Base-by-base conservation (phyloP, 2,113 vertebrate genomes). In the Nothobranchius kuhntae region DNA sequence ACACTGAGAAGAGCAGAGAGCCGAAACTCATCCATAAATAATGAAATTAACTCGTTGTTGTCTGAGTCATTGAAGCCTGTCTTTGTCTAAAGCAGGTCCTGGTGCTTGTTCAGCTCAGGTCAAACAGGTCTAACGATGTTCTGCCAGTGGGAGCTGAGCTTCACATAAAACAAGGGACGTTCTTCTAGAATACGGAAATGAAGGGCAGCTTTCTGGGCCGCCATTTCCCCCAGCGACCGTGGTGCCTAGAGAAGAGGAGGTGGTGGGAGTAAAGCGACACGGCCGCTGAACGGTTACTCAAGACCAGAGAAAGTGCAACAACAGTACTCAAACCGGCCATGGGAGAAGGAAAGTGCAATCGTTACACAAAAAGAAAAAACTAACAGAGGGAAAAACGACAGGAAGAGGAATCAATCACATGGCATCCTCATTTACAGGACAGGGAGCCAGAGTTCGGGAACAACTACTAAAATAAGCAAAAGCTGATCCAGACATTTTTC, bases 201-300 rank as follows among this genome's bases (percentile, higher is more conserved):
- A 87, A 89, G 89, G 86, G 87, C 83, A 65, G 56, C 48, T 88
- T 83, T 86, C 84, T 87, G 77, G 89, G 87, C 61, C 84, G 3
- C 48, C 30, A 48, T 88, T 85, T 77, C 75, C 84, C 76, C 78
- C 74, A 63, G 87, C 83, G 86, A 68, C 86, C 83, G 57, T 66
- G 53, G 51, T n/a, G 77, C 82, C 78, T 55, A 73, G 75, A 78
- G 80, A 89, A 69, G 75, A 80, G 56, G 68, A 77, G 80, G 71
- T 35, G 65, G 57, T 67, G 80, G 69, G 77, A 71, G 78, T 74
- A 82, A 60, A 21, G 74, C 68, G 71, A 74, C 72, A 56, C 57
- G 79, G 83, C 77, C 58, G 68, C 86, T 73, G 69, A 57, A 2
- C 40, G 1, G 77, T 89, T 86, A 91, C 38, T 77, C 76, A 87